Conservation (phyloP, 1,140 invertebrate species). For the Drosophila bipectinata region DNA sequence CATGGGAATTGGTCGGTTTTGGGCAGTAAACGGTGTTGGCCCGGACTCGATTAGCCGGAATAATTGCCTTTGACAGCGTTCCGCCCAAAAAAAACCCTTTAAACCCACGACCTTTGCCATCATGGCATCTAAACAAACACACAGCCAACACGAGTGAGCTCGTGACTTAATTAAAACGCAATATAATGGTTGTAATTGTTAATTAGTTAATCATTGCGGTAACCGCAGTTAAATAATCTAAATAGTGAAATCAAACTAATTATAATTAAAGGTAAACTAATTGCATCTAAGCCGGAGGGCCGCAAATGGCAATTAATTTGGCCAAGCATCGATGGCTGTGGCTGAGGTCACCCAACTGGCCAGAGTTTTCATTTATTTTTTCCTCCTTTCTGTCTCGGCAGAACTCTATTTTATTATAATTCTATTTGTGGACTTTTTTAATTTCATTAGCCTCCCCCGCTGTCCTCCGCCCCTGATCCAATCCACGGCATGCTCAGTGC, state of each 20-base stretch:
- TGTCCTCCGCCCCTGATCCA: not conserved
- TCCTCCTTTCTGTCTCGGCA: not conserved
- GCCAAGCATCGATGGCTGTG: conserved; percentile 30
- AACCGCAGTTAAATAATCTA: conserved; percentile 42
- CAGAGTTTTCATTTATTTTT: conserved; percentile 8
- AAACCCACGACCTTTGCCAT: conserved; percentile 6
- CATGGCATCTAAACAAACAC: conserved; percentile 4
- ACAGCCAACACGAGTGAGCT: not conserved
- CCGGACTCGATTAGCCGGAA: conserved; percentile 41
- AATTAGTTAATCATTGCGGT: conserved; percentile 61
- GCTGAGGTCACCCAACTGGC: conserved; percentile 28
- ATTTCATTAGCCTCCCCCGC: conserved; percentile 64
- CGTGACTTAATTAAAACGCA: conserved; percentile 37
- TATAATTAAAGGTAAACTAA: conserved; percentile 71
- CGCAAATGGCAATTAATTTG: conserved; percentile 75
- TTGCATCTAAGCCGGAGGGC: conserved; percentile 48
- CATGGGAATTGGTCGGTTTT: conserved; percentile 12
- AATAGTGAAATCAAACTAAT: conserved; percentile 65
- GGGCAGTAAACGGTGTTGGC: conserved; percentile 17
- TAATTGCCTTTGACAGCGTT: conserved; percentile 37
- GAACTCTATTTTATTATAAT: conserved; percentile 78
- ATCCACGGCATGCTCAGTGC: conserved; percentile 8
- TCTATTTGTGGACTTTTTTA: conserved; percentile 76
- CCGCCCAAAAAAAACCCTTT: conserved; percentile 5
- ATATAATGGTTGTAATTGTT: conserved; percentile 45